Conservation (phyloP, 2,113 vertebrate genomes). For the Pipa parva region DNA sequence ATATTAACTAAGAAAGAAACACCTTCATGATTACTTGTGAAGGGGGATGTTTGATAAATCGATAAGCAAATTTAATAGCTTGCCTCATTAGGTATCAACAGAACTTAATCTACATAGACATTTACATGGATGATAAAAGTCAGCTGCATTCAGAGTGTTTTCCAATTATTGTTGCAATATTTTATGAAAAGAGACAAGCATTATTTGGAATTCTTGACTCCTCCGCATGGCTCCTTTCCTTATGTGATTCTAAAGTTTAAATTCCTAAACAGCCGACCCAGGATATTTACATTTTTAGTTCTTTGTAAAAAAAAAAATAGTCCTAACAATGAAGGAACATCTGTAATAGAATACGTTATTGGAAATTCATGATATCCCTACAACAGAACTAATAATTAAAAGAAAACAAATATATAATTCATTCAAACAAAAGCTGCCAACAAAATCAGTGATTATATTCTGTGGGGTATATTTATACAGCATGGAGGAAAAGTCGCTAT, state of each 20-base stretch:
- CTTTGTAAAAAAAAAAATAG: conserved; percentile 1
- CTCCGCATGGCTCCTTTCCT: neutral
- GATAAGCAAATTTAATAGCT: conserved; percentile 61
- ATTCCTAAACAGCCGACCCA: neutral
- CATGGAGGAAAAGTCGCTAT: too few species aligned
- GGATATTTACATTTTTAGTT: conserved; percentile 23
- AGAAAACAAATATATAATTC: too few species aligned
- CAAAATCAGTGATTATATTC: too few species aligned
- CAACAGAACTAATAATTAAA: neutral
- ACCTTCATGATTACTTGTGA: conserved; percentile 59
- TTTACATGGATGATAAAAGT: conserved; percentile 53
- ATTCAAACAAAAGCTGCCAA: too few species aligned
- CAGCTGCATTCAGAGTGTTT: conserved; percentile 44
- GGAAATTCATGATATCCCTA: conserved; percentile 5
- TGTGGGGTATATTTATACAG: too few species aligned
- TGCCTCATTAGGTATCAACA: conserved; percentile 62
- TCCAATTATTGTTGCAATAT: conserved; percentile 46
- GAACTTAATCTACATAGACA: conserved; percentile 59
- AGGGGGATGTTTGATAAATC: conserved; percentile 66
- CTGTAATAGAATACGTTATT: conserved; percentile 18
- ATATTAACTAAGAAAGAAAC: conserved; percentile 62
- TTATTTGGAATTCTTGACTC: conserved; percentile 33
- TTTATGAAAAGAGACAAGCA: conserved; percentile 44
- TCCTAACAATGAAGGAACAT: conserved; percentile 37
- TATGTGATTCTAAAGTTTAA: conserved; percentile 4